Conservation (phyloP, 2,113 vertebrate species). For the Antidorcas marsupialis region DNA sequence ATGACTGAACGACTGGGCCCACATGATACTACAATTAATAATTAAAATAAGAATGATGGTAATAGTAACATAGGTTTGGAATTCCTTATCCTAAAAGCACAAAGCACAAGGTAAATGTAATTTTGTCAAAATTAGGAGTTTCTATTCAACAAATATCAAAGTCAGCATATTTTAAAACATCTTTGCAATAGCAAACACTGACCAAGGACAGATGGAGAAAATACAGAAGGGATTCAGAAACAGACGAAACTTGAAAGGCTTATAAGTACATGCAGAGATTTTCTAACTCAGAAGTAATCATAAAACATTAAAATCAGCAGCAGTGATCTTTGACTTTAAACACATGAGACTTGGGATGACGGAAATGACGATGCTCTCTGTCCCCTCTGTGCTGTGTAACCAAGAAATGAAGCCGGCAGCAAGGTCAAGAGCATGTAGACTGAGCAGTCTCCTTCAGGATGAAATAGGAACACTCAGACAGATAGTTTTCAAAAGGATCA, state of each 20-base stretch:
- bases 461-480: fast-evolving
- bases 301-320: neutral
- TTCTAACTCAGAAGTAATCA: neutral
- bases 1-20: neutral
- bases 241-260: neutral
- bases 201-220: neutral
- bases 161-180: neutral
- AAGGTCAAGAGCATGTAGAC: neutral
- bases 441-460: neutral
- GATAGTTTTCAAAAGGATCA: fast-evolving
- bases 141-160: neutral
- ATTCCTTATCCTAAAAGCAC: neutral
- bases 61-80: neutral
- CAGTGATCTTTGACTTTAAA: neutral
- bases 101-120: neutral
- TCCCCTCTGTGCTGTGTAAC: neutral
- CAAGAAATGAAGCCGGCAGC: too few species aligned
- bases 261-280: neutral
- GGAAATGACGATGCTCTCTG: neutral
- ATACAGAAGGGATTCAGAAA: neutral
- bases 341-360: too few species aligned
- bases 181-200: neutral
- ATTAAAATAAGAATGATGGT: neutral
- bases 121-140: neutral
- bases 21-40: neutral